phyloP scores from a whole-genome alignment of 2,888 invertebrate genomes.

The Agonopterix subpropinquella region DNA sequence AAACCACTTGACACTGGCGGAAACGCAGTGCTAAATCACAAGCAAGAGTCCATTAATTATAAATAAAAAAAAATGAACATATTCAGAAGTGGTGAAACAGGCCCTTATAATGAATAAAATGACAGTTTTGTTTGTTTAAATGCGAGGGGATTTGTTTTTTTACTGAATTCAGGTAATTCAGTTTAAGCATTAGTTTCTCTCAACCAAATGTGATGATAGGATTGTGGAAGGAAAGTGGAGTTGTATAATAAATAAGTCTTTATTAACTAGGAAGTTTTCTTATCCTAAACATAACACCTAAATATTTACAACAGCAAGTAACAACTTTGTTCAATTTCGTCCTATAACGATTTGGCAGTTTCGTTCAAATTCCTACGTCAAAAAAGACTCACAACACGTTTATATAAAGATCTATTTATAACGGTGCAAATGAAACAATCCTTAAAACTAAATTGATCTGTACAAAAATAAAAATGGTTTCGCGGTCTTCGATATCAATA shows the following conservation, averaged over 20 bases:
- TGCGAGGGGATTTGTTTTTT: conserved; percentile 19
- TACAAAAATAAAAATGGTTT: not conserved
- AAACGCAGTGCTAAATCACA: too few species aligned
- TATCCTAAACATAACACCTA: conserved; percentile 46
- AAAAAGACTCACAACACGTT: not conserved
- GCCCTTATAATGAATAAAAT: not conserved
- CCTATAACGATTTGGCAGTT: conserved; percentile 16
- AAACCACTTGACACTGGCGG: too few species aligned
- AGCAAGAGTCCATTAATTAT: too few species aligned
- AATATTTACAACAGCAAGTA: conserved; percentile 52
- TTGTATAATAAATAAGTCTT: conserved; percentile 63
- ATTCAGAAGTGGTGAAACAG: too few species aligned
- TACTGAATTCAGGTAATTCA: conserved; percentile 16
- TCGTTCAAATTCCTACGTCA: not conserved
- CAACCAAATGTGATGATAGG: conserved; percentile 11
- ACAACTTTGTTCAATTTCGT: conserved; percentile 20
- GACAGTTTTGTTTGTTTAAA: conserved; percentile 10
- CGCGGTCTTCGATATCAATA: too few species aligned
- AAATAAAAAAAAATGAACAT: too few species aligned
- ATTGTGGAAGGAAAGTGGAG: conserved; percentile 16
- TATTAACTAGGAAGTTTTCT: conserved; percentile 50
- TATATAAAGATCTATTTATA: not conserved
- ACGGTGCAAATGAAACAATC: not conserved
- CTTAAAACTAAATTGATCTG: not conserved
- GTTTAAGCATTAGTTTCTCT: conserved; percentile 20